These are phyloP conservation scores for Oreochromis mossambicus DNA, from an alignment of 2,797 vertebrate species.

Conservation along the genomic window DNA sequence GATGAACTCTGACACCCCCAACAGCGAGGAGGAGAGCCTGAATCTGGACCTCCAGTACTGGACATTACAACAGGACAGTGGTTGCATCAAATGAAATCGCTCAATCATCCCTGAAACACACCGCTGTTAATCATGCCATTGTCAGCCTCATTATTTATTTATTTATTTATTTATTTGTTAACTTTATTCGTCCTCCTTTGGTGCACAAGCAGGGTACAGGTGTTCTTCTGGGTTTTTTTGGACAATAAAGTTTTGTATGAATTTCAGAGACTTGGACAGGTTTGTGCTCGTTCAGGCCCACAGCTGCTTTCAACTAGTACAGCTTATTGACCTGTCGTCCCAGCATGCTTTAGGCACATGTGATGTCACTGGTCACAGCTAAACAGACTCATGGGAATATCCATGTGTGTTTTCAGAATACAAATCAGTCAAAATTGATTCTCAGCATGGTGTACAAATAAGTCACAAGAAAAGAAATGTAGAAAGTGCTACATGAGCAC, in stretches of 20 bases:
- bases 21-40: background rate
- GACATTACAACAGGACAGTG: background rate
- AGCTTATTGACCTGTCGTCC: background rate
- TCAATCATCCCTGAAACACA: background rate
- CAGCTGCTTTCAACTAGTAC: background rate
- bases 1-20: conserved; percentile 62
- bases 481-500: background rate
- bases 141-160: background rate
- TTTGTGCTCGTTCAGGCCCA: background rate
- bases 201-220: background rate
- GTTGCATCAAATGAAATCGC: background rate
- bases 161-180: background rate
- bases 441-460: background rate
- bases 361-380: background rate
- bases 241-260: background rate
- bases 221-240: background rate
- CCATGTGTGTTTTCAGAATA: background rate
- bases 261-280: background rate
- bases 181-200: background rate
- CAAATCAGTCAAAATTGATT: background rate
- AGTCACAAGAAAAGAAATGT: background rate
- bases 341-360: background rate
- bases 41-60: rapidly evolving
- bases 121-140: background rate
- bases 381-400: background rate